phyloP scores from a whole-genome alignment of 2,113 vertebrate species.

The Cyanoderma ruficeps region DNA sequence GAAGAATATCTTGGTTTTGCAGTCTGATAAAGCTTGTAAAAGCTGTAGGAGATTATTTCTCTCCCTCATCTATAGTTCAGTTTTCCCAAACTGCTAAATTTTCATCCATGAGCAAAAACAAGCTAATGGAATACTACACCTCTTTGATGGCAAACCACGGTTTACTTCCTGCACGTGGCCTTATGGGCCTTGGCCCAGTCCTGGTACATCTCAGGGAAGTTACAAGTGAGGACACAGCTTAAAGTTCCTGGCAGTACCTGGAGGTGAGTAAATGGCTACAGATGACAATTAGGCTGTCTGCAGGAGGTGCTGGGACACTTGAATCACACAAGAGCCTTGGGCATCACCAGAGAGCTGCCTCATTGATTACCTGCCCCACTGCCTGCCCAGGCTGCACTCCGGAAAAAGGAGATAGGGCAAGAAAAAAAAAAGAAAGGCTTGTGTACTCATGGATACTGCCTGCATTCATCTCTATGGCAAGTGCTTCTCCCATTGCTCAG shows the following conservation, averaged over 20 bases:
- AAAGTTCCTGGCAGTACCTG: background rate
- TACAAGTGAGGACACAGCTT: background rate
- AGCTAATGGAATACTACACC: background rate
- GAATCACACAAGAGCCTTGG: background rate
- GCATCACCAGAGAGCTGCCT: background rate
- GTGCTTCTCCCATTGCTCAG: background rate
- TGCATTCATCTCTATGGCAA: background rate
- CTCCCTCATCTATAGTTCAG: background rate
- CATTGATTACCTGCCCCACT: background rate
- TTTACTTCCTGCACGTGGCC: background rate
- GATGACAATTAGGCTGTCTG: background rate
- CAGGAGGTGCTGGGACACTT: background rate
- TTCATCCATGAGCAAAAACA: background rate
- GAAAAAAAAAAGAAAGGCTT: background rate
- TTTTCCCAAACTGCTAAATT: background rate
- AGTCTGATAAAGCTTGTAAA: background rate
- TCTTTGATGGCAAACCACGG: background rate
- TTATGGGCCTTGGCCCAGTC: background rate
- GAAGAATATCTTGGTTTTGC: background rate
- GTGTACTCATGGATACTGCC: too few species aligned
- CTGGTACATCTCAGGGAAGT: background rate
- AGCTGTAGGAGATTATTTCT: background rate
- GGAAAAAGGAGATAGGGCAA: background rate
- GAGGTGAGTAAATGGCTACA: background rate
- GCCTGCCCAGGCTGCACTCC: background rate